A percentile compares a stretch with the other conserved stretches of the same genome.
Evolutionary conservation across 2,797 vertebrate genomes (phyloP).

Genomic region (Gallinago stenura): DNA sequence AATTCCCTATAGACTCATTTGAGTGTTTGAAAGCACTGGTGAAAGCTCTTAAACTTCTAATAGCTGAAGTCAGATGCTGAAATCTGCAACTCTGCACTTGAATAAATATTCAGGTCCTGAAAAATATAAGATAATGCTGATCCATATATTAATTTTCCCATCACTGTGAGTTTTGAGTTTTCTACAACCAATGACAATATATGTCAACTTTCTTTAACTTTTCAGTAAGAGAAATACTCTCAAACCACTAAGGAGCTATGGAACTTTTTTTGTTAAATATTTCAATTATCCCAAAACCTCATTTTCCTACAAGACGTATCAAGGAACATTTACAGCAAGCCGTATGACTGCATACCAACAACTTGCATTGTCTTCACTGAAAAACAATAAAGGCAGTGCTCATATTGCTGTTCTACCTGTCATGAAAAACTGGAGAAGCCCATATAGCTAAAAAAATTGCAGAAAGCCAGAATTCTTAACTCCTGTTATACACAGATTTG

Average conservation of each 20-base stretch:
- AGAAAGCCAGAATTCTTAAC: background rate
- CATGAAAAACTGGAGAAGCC: background rate
- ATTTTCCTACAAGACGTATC: background rate
- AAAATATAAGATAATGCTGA: conserved; percentile 3
- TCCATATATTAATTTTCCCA: background rate
- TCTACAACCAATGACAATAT: background rate
- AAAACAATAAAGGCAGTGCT: background rate
- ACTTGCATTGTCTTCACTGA: background rate
- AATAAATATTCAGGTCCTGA: background rate
- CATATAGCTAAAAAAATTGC: background rate
- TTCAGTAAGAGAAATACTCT: background rate
- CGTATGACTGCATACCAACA: background rate
- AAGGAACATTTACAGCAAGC: background rate
- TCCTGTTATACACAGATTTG: background rate
- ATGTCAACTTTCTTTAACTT: background rate
- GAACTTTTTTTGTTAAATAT: background rate
- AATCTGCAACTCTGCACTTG: conserved; percentile 3
- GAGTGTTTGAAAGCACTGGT: conserved; percentile 10
- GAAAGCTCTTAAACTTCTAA: conserved; percentile 25
- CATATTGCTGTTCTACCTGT: background rate
- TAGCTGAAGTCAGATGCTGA: background rate
- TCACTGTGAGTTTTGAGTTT: background rate
- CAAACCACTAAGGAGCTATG: background rate
- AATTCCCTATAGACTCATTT: conserved; percentile 40
- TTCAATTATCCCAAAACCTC: background rate